Base-by-base conservation (phyloP, 1,140 invertebrate species). In the Kradibia gibbosae region DNA sequence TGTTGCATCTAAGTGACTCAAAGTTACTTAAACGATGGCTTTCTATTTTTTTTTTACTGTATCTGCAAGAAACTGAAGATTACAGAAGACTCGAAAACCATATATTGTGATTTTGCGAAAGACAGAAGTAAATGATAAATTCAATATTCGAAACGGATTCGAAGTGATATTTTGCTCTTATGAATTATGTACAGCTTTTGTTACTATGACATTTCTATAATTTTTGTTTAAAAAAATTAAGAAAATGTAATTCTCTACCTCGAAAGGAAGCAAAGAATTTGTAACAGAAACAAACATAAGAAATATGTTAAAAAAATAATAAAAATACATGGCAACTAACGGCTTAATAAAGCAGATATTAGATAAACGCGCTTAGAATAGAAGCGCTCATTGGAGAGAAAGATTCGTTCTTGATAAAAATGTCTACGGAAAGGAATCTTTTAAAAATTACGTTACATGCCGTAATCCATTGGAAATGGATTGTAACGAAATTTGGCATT, bases 391-490 rank as follows among this genome's bases (percentile, higher is more conserved):
- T 25, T 57, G 50, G 72, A 34, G 31, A 76, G 73, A 34, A 62
- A 76, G 73, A 62, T 60, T 60, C 53, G 55, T 42, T 70, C 31
- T 10, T 34, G 62, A 67, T 39, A 67, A 67, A 67, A 39, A 74
- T 74, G 57, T 48, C 73, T 57, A 39, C 15, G 36, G n/a, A 70
- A 70, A 70, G 42, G 22, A 70, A 45, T 45, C 67, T 45, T 25
- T 65, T 65, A 28, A 36, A 36, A 65, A 65, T 70, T 42, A 70
- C 67, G 36, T 67, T 67, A 39, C 22, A 17, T 67, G n/a, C n/a
- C n/a, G n/a, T n/a, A n/a, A n/a, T n/a, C n/a, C 36, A 34, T n/a
- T n/a, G 31, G n/a, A 22, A 22, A 67, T 22, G 34, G 13, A 67
- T 8, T 67, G 20, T 13, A 39, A 67, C 36, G 22, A 39, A 36